Base-by-base conservation (phyloP, 2,888 invertebrate genomes). In the Neelides folsomi region DNA sequence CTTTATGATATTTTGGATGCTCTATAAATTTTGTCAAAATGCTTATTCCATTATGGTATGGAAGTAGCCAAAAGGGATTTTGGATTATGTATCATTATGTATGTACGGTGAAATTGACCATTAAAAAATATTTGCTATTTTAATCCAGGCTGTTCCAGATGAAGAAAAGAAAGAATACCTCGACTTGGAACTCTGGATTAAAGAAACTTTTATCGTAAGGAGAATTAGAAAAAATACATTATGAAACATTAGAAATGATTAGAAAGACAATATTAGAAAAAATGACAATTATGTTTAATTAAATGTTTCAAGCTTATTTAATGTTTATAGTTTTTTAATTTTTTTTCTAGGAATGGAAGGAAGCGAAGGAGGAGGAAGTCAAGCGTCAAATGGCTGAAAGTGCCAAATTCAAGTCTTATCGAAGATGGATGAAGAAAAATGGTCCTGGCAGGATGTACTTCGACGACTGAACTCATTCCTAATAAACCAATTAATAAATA, bases 361-460 rank as follows among this genome's bases (percentile, higher is more conserved):
- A 77, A 60, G 76, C 81, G 49, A 82, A 86, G 68, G 90, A 92
- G 63, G 87, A 86, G 65, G 84, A 87, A 68, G 78, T 82, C 67
- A 88, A 87, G 67, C 82, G 82, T 60, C 82, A 86, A 64, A 69
- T 90, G 67, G 87, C 90, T 0, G 86, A 89, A 66, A 90, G 82
- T 72, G 82, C 83, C 49, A 79, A 82, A 67, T 87, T 89, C 69
- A 92, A 90, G 71, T 82, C 86, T 57, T 90, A 90, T 68, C 76
- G 92, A 55, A 76, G 93, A 53, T 92, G 87, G 69, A 81, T 93
- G 73, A 90, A 88, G 71, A 86, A 84, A 66, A 88, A 89, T 68
- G 90, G 89, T 2, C 80, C 86, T 0, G 84, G 87, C 1, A 78
- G 90, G 67, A 86, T 93, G 76, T 86, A 86, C n/a, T 93, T 93